Conservation (phyloP, 2,888 invertebrate species). For the Gastracanthus pulcherrimus region DNA sequence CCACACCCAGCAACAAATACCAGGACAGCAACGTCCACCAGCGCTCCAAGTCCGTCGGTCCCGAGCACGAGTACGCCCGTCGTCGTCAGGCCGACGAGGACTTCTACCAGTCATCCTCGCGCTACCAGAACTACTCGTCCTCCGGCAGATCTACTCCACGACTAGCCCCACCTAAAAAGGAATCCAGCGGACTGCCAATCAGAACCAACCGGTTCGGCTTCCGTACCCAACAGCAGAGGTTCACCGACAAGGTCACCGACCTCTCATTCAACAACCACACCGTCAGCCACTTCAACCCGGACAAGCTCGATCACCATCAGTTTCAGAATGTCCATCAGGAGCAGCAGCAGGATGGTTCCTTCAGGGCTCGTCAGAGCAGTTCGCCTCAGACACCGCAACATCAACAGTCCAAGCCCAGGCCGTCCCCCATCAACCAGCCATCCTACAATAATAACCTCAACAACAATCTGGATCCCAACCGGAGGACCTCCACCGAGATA, state of each 20-base stretch:
- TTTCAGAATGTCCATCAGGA: constrained; percentile 61
- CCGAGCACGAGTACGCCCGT: constrained; percentile 62
- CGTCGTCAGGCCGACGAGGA: constrained; percentile 77
- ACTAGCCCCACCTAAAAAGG: constrained; percentile 84
- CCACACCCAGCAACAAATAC: constrained; percentile 62
- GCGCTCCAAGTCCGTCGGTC: constrained; percentile 77
- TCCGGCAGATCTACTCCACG: constrained; percentile 84
- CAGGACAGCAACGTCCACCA: constrained; percentile 73
- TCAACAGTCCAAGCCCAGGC: constrained; percentile 76
- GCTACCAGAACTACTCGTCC: constrained; percentile 69
- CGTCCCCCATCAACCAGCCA: constrained; percentile 67
- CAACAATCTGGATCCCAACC: constrained; percentile 15
- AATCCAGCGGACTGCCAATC: constrained; percentile 80
- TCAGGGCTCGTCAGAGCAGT: constrained; percentile 63
- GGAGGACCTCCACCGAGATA: constrained; percentile 56
- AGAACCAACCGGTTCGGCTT: constrained; percentile 88
- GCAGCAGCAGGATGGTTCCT: constrained; percentile 64
- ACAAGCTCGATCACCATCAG: constrained; percentile 71
- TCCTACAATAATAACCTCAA: constrained; percentile 1
- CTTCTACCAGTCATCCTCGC: constrained; percentile 66
- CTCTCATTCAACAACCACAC: constrained; percentile 76
- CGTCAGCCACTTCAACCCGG: constrained; percentile 79
- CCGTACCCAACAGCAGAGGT: constrained; percentile 81
- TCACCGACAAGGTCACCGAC: constrained; percentile 85
- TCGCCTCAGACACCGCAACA: constrained; percentile 68